Base-by-base conservation (phyloP, 2,113 vertebrate genomes). In the Sander lucioperca region DNA sequence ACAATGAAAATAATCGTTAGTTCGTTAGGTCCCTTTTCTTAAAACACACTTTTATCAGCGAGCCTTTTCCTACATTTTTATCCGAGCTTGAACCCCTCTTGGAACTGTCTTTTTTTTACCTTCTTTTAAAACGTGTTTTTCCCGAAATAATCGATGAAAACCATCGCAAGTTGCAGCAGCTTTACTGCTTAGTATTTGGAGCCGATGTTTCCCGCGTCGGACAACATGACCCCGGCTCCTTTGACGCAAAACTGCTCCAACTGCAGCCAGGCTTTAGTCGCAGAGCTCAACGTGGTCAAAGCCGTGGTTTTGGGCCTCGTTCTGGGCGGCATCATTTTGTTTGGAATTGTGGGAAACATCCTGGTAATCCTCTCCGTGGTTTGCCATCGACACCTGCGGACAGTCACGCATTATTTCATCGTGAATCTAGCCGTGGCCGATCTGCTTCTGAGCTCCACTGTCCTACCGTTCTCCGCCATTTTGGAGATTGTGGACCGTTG, bases 351-450 rank as follows among this genome's bases (percentile, higher is more conserved):
- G 74, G 98, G 98, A 3, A 99, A 99, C 77, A 97, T 99, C 83
- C 93, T 99, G 63, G 98, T 99, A 6, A 99, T 99, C 91, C 97
- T 99, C 1, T 98, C 98, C 0, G 98, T 99, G 21, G 97, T 94
- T 74, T 99, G 97, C 75, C 97, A 99, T 90, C 93, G 96, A 21
- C 96, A 97, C 57, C 96, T 99, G 14, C 96, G 97, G 77, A 98
- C 97, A 0, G 98, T 97, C 61, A 99, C 98, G 0, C 96, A 99
- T 89, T 99, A 98, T 48, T 99, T 98, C 56, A 99, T 99, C 10
- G 97, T 97, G 64, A 99, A 99, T 85, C 93, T 99, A 83, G 98
- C 98, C 0, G 96, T 99, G 19, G 98, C 98, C 0, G 98, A 99
- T 88, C 96, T 99, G 13, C 94, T 99, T 0, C 94, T 99, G 43